Percentiles rank a stretch among this genome's conserved stretches.
phyloP scores from a whole-genome alignment of 2,888 invertebrate species.

The Rhopalosiphum nymphaeae region DNA sequence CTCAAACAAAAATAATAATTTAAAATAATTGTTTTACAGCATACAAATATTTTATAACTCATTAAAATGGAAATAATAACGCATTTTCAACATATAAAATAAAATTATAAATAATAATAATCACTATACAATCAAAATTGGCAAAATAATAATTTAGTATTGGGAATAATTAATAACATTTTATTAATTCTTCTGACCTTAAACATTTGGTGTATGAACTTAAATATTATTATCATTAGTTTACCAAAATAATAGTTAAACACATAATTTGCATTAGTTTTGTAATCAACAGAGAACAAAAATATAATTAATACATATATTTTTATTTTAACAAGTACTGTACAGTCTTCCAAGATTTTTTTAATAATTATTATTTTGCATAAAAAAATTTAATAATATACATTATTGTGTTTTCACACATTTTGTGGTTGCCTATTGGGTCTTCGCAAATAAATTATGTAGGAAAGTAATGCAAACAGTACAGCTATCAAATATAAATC shows the following conservation, averaged over 20 bases:
- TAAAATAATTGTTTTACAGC: constrained; percentile 18
- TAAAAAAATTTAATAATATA: constrained; percentile 32
- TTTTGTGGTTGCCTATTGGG: constrained; percentile 61
- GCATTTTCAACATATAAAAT: constrained; percentile 6
- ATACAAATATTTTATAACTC: constrained; percentile 24
- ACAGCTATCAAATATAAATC: constrained; percentile 91
- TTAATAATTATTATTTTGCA: constrained; percentile 12
- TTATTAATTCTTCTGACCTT: not conserved
- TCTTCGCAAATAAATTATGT: constrained; percentile 82
- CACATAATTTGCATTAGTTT: not conserved
- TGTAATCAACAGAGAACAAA: constrained; percentile 9
- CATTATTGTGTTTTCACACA: constrained; percentile 25
- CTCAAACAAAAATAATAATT: constrained; percentile 10
- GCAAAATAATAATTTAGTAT: not conserved
- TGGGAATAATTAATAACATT: not conserved
- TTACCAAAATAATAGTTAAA: not conserved
- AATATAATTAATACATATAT: not conserved
- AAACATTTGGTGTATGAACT: not conserved
- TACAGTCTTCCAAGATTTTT: constrained; percentile 56
- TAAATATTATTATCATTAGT: not conserved
- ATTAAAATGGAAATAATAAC: constrained; percentile 22
- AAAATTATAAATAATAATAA: constrained; percentile 32
- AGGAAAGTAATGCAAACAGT: constrained; percentile 84
- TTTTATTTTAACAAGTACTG: constrained; percentile 41
- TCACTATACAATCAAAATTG: constrained; percentile 5